phyloP scores from a whole-genome alignment of 30 jellyfish, hydroid and myxozoan genomes.

The Cassiopea andromeda region DNA sequence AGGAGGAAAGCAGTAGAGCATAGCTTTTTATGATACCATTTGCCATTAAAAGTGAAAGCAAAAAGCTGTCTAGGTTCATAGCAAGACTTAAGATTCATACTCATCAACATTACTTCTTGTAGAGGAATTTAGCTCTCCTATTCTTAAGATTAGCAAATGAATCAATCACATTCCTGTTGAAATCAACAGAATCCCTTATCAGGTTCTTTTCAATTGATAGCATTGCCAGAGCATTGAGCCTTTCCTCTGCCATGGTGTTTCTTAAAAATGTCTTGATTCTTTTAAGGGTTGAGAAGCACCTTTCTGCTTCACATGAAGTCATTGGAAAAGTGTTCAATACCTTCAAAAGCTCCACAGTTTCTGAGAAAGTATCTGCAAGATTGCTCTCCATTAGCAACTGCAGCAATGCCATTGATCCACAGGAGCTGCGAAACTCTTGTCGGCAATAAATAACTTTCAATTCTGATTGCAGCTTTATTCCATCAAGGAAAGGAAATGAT shows the following conservation, averaged over 20 bases:
- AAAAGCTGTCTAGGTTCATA: neutral
- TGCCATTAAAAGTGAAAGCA: neutral
- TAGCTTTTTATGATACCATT: neutral
- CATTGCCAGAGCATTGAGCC: slow-evolving; percentile 64
- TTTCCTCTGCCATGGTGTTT: slow-evolving; percentile 52
- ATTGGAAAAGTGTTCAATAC: slow-evolving; percentile 26
- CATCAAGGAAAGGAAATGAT: slow-evolving; percentile 27
- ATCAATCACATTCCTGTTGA: slow-evolving; percentile 34
- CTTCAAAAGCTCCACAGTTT: slow-evolving; percentile 17
- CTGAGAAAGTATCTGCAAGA: slow-evolving; percentile 26
- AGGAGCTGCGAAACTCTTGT: slow-evolving; percentile 19
- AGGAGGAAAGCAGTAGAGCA: neutral
- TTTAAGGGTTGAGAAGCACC: slow-evolving; percentile 48
- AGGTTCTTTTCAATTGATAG: slow-evolving; percentile 32
- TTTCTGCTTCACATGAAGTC: slow-evolving; percentile 42
- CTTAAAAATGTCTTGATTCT: slow-evolving; percentile 29
- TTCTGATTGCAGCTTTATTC: slow-evolving; percentile 28
- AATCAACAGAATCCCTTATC: slow-evolving; percentile 32
- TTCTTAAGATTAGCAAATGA: slow-evolving; percentile 27
- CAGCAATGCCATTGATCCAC: slow-evolving; percentile 44
- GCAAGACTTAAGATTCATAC: neutral
- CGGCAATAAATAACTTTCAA: slow-evolving; percentile 15
- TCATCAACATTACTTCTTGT: neutral
- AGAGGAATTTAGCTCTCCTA: slow-evolving; percentile 51
- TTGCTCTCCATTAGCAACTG: slow-evolving; percentile 29